Evolutionary conservation across 1,140 invertebrate species (phyloP), one percentile per base, ranked within the genome.

Genomic region (Pogonomyrmex barbatus): DNA sequence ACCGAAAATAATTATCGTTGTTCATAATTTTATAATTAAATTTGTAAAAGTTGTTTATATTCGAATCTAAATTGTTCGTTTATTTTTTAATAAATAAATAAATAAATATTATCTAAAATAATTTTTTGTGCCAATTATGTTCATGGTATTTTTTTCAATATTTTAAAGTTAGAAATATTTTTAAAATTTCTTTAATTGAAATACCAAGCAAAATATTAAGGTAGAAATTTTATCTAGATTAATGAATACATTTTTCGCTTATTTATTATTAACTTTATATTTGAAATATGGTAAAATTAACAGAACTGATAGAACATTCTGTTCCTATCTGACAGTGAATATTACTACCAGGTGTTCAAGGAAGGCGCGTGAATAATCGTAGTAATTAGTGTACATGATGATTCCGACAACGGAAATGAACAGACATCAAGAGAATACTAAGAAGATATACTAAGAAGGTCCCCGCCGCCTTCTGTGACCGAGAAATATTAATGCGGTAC

Each of bases 311-410:
- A 30, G 8, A 30, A 56, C 56, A 68, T 70, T 70, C 4, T 4
- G 39, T 12, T 42, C 17, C 63, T 65, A 65, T 65, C 63, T 9
- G 17, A 24, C 24, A 24, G 24, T 24, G 24, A 65, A 24, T 65
- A 42, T 42, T 4, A 14, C 9, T n/a, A 24, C 73, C 88, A 90
- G 85, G 79, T 89, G 89, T 30, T 85, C 56, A 39, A 73, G 63
- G 17, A 87, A 33, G 52, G 39, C 88, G 71, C 87, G 83, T 86
- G 88, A 56, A 76, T 65, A 58, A 75, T 54, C 62, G 58, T 56
- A 30, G 77, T 24, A 86, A 87, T 62, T 77, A 89, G 47, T 62
- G 58, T 63, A 12, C 50, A 14, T 78, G 58, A 17, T 33, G 60
- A 36, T 79, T 75, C 9, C 33, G 10, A 54, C 87, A 79, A 79